Conservation (phyloP, 2,888 invertebrate genomes). For the Lucinisca nassula region DNA sequence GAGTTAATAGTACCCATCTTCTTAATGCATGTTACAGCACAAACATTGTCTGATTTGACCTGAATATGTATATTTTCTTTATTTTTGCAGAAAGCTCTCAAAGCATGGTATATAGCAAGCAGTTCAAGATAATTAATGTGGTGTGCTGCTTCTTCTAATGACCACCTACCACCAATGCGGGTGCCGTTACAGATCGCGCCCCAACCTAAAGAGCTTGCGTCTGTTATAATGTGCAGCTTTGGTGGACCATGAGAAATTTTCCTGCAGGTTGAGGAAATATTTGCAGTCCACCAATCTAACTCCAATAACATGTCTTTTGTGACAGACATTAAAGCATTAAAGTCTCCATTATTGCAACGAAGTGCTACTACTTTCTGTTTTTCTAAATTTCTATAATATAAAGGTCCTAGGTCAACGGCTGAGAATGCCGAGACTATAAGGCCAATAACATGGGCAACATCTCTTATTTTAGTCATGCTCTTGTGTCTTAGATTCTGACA, state of each 20-base stretch:
- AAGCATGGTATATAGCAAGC: background rate
- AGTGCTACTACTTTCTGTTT: background rate
- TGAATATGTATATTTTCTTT: constrained; percentile 3
- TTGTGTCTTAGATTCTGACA: too few relatives aligned
- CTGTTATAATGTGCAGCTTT: background rate
- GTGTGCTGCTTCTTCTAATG: background rate
- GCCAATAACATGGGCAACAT: constrained; percentile 22
- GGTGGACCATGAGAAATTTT: constrained; percentile 12
- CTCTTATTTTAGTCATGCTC: too few relatives aligned
- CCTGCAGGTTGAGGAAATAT: background rate
- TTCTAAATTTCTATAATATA: constrained; percentile 4
- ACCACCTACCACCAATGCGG: constrained; percentile 17
- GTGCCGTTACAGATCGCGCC: background rate
- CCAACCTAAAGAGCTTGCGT: constrained; percentile 23
- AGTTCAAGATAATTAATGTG: constrained; percentile 21
- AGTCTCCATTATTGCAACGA: background rate
- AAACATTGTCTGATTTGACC: background rate
- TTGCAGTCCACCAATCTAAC: constrained; percentile 23
- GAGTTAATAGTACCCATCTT: background rate
- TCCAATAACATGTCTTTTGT: constrained; percentile 1
- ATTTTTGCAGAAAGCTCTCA: constrained; percentile 19
- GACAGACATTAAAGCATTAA: background rate
- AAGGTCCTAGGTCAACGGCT: constrained; percentile 23
- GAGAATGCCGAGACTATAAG: constrained; percentile 12
- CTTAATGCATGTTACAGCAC: background rate